phyloP scores from a whole-genome alignment of 2,888 invertebrate genomes.

The Chrysolina oricalcia region DNA sequence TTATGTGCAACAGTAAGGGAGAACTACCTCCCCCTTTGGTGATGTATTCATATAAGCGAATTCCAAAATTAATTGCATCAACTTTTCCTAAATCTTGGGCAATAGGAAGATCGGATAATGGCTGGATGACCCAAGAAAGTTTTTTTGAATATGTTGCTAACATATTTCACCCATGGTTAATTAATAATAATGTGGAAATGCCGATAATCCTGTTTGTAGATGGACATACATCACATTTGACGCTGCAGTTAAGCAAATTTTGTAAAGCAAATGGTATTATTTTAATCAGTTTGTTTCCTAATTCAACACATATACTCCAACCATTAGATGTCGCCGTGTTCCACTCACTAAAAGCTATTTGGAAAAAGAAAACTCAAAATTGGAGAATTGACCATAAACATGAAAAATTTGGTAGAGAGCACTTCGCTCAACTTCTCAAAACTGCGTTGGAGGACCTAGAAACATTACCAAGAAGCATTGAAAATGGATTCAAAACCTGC shows the following conservation, averaged over 20 bases:
- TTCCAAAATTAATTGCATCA: conserved; percentile 24
- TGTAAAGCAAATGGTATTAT: conserved; percentile 41
- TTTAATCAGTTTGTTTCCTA: conserved; percentile 42
- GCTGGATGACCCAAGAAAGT: conserved; percentile 39
- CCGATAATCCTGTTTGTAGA: conserved; percentile 45
- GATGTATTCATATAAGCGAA: conserved; percentile 24
- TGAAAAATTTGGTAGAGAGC: conserved; percentile 1
- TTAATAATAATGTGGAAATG: conserved; percentile 26
- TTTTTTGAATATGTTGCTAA: conserved; percentile 46
- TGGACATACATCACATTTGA: conserved; percentile 44
- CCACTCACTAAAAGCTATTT: conserved; percentile 30
- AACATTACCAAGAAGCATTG: conserved; percentile 9
- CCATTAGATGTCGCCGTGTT: conserved; percentile 45
- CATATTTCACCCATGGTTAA: conserved; percentile 38
- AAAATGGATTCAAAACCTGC: conserved; percentile 3
- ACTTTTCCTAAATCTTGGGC: conserved; percentile 30
- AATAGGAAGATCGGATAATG: conserved; percentile 37
- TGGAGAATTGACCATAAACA: conserved; percentile 6
- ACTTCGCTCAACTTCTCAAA: not conserved
- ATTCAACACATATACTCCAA: conserved; percentile 25
- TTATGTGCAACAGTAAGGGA: conserved; percentile 58
- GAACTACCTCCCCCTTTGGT: conserved; percentile 35
- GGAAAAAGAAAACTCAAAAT: conserved; percentile 35
- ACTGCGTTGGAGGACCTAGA: conserved; percentile 6
- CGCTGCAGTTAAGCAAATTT: conserved; percentile 41